Evolutionary conservation across 2,888 invertebrate genomes (phyloP), one percentile per base, ranked within the genome.

Genomic region (Platypus cylindrus): DNA sequence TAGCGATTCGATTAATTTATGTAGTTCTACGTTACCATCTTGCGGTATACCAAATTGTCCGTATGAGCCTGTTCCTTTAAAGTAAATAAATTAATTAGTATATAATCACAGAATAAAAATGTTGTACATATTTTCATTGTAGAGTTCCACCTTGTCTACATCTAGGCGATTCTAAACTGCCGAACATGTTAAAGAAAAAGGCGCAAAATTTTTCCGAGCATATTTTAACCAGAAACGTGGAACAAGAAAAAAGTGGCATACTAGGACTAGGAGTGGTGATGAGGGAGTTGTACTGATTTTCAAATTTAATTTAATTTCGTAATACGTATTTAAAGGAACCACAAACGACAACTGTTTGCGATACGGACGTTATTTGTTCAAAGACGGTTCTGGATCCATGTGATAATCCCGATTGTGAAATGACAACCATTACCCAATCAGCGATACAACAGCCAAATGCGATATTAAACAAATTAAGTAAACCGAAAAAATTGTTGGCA

Each of bases 1-100:
- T n/a, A n/a, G n/a, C n/a, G n/a, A n/a, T n/a, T n/a, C n/a, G n/a
- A n/a, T n/a, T n/a, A n/a, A n/a, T n/a, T n/a, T n/a, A n/a, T n/a
- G n/a, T n/a, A n/a, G n/a, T n/a, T n/a, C n/a, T n/a, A n/a, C 48
- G 2, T 25, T 49, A 18, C 43, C 47, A 0, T 47, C 46, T 12
- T 51, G 51, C 32, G 50, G 47, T 16, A 37, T 48, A 12, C 50
- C 46, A 7, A 43, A 48, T 16, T 50, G 50, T 27, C 49, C 49
- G 2, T 50, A 44, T 26, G 48, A 48, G 26, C 47, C 46, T 5
- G 18, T 43, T 12, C 44, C 47, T 5, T 12, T 40, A 11, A 34
- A 20, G 37, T 39, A 8, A 26, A 34, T 29, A 7, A 18, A 12
- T 20, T 20, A 7, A 20, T 20, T 20, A 20, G 5, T 20, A 20